Percentiles rank a stretch among this genome's conserved stretches.
Conservation (phyloP, 2,888 invertebrate genomes). For the Xanthostigma xanthostigma region DNA sequence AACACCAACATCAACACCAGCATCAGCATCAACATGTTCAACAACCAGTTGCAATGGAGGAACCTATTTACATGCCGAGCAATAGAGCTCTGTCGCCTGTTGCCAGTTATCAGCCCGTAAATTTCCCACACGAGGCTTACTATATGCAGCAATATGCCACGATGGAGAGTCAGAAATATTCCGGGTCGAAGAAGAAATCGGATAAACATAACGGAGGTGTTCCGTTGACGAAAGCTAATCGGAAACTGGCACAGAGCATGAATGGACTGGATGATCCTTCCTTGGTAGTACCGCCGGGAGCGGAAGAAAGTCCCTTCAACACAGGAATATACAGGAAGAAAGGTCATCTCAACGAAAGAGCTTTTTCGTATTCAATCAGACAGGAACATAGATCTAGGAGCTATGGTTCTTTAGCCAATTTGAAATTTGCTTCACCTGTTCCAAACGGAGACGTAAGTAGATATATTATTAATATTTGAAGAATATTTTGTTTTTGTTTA, state of each 20-base stretch:
- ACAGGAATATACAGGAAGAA: conserved; percentile 83
- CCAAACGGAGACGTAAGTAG: conserved; percentile 22
- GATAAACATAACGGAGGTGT: conserved; percentile 28
- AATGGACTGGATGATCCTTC: conserved; percentile 42
- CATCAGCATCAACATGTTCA: conserved; percentile 18
- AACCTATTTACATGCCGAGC: conserved; percentile 43
- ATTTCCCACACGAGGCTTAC: conserved; percentile 41
- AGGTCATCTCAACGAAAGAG: conserved; percentile 82
- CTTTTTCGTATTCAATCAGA: conserved; percentile 85
- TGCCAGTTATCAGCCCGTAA: conserved; percentile 37
- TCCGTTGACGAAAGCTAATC: conserved; percentile 33
- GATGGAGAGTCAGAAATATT: conserved; percentile 26
- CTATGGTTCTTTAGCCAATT: conserved; percentile 79
- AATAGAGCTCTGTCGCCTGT: conserved; percentile 39
- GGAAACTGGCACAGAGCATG: conserved; percentile 52
- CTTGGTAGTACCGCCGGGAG: conserved; percentile 18
- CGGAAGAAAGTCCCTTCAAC: conserved; percentile 44
- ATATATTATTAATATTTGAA: background rate
- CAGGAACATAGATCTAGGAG: conserved; percentile 87
- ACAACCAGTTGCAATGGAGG: conserved; percentile 42
- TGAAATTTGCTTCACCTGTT: conserved; percentile 70
- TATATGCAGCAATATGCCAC: conserved; percentile 41
- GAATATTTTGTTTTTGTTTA: too few species aligned
- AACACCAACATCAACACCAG: conserved; percentile 22
- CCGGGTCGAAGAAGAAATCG: conserved; percentile 37